phyloP scores from a whole-genome alignment of 2,113 vertebrate species.

The Tragelaphus scriptus region DNA sequence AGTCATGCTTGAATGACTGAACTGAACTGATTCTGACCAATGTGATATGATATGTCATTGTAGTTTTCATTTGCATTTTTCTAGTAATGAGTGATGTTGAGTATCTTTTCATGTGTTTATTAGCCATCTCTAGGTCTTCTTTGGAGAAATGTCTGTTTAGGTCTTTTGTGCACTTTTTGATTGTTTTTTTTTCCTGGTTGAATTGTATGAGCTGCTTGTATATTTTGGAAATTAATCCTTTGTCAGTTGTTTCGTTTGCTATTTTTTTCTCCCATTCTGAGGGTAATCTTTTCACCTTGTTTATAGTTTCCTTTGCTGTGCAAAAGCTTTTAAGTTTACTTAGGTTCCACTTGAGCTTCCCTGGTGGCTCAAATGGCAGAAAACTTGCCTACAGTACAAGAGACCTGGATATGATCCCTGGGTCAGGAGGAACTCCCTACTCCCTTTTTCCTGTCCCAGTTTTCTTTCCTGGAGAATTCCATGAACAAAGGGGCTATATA shows the following conservation, averaged over 20 bases:
- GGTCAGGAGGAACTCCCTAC: not conserved
- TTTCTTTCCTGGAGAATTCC: not conserved
- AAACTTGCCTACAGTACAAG: not conserved
- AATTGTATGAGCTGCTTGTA: too few species aligned
- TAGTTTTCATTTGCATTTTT: not conserved
- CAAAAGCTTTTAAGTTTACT: not conserved
- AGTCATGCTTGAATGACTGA: not conserved
- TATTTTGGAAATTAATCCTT: too few species aligned
- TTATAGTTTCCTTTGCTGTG: not conserved
- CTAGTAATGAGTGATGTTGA: not conserved
- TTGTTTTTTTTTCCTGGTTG: not conserved
- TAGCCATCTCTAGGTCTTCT: not conserved
- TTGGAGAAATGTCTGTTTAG: not conserved
- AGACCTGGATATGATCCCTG: not conserved
- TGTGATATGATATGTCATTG: not conserved
- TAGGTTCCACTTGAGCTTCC: not conserved
- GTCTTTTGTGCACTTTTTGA: not conserved
- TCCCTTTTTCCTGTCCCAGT: not conserved
- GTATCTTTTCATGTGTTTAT: not conserved
- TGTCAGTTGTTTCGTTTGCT: too few species aligned
- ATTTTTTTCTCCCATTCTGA: not conserved
- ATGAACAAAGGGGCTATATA: not conserved
- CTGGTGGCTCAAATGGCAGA: not conserved
- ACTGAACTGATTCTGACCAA: not conserved
- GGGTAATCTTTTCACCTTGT: not conserved